Conservation (phyloP, 1,140 invertebrate genomes). For the Neodiprion pinetum region DNA sequence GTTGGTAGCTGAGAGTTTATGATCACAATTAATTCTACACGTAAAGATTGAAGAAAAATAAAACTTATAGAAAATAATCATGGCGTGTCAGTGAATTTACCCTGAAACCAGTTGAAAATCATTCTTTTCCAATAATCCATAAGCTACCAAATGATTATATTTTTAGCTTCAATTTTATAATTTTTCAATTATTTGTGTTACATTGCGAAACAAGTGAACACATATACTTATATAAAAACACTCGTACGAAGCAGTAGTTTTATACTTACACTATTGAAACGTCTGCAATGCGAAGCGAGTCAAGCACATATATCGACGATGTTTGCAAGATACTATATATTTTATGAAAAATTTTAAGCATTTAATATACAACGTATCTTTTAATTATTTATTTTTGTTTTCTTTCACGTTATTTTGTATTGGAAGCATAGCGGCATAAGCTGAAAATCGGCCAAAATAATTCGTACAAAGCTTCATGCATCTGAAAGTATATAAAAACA, state of each 20-base stretch:
- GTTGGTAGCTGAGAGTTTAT: not conserved
- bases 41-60: not conserved
- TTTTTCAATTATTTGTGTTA: not conserved
- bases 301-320: constrained; percentile 29
- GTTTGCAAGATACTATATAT: not conserved
- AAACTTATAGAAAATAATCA: not conserved
- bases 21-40: not conserved
- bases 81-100: not conserved
- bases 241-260: constrained; percentile 8
- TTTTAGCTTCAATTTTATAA: not conserved
- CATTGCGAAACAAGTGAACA: not conserved
- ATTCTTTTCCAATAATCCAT: not conserved
- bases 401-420: constrained; percentile 35
- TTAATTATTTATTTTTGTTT: constrained; percentile 21
- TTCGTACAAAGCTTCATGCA: constrained; percentile 58
- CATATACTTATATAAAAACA: not conserved
- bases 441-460: constrained; percentile 47
- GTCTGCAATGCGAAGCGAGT: constrained; percentile 39
- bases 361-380: constrained; percentile 10
- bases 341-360: constrained; percentile 20
- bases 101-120: not conserved
- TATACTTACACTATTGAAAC: constrained; percentile 43
- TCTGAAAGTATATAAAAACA: constrained; percentile 59
- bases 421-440: constrained; percentile 61
- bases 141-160: not conserved